Percentiles rank a stretch among this genome's conserved stretches.
These are phyloP conservation scores for Onychomys leucogaster DNA, from an alignment of 2,797 vertebrate species.

Conservation along the genomic window DNA sequence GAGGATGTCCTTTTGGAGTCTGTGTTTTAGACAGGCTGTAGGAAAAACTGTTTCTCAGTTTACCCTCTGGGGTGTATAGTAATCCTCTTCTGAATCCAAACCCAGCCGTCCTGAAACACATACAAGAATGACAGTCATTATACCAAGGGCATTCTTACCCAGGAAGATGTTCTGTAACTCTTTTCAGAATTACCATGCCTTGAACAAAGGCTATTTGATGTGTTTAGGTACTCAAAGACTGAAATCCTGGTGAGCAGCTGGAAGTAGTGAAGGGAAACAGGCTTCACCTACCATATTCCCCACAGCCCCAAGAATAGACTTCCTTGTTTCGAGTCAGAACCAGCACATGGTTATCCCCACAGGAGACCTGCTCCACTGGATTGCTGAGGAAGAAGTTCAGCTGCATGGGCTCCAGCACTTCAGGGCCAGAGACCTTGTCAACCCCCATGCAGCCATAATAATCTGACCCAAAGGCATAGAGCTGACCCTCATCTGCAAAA, in stretches of 20 bases:
- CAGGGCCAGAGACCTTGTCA: slow-evolving; percentile 90
- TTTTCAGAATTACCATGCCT: slow-evolving; percentile 22
- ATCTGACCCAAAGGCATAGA: slow-evolving; percentile 98
- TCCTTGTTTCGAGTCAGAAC: slow-evolving; percentile 93
- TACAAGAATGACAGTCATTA: slow-evolving; percentile 71
- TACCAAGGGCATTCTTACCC: neutral
- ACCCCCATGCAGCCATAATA: slow-evolving; percentile 98
- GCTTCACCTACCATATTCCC: slow-evolving; percentile 91
- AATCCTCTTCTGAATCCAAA: slow-evolving; percentile 98
- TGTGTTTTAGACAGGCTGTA: neutral
- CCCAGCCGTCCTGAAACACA: slow-evolving; percentile 93
- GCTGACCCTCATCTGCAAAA: slow-evolving; percentile 95
- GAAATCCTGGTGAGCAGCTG: neutral
- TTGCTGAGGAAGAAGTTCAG: slow-evolving; percentile 95
- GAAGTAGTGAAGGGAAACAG: neutral
- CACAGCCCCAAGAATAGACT: slow-evolving; percentile 98
- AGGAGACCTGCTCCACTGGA: slow-evolving; percentile 96
- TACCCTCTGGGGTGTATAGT: slow-evolving; percentile 96
- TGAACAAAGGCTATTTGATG: neutral
- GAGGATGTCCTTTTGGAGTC: neutral
- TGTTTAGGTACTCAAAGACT: neutral
- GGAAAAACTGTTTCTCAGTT: slow-evolving; percentile 60
- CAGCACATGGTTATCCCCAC: slow-evolving; percentile 98
- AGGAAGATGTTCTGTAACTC: neutral
- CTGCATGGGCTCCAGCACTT: slow-evolving; percentile 95